Conservation (phyloP, 2,797 vertebrate species). For the Chrosomus eos region DNA sequence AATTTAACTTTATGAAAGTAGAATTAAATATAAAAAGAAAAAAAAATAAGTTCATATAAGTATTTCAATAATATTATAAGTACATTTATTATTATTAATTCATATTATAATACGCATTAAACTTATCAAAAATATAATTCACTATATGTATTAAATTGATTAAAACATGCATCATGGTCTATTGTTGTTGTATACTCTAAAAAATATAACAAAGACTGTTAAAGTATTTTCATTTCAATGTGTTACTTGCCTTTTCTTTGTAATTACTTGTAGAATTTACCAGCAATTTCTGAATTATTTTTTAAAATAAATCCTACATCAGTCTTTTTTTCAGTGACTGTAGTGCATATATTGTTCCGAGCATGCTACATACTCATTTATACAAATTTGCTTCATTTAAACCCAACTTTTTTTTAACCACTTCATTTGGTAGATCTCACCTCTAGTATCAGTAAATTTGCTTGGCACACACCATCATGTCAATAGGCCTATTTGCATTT, state of each 20-base stretch:
- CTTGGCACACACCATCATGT: constrained; percentile 2
- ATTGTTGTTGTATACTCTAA: background rate
- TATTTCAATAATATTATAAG: too few species aligned
- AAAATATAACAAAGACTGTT: background rate
- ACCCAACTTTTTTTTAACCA: background rate
- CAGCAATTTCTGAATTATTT: background rate
- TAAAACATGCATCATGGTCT: background rate
- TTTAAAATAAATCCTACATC: too few species aligned
- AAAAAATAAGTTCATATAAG: too few species aligned
- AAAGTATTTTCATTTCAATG: background rate
- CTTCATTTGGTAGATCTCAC: background rate
- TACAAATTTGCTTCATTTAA: constrained; percentile 34
- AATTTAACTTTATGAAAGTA: too few species aligned
- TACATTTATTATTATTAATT: too few species aligned
- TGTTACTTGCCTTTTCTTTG: background rate
- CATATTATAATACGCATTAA: background rate
- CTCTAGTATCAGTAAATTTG: constrained; percentile 20
- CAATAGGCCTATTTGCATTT: constrained; percentile 38
- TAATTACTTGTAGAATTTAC: background rate
- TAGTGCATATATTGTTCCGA: background rate
- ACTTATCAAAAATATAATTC: background rate
- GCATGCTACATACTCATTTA: constrained; percentile 11
- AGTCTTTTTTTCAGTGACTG: too few species aligned
- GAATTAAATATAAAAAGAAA: too few species aligned
- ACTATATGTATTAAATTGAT: too few species aligned